Evolutionary conservation across 2,888 invertebrate species (phyloP), one percentile per base, ranked within the genome.

Genomic region (Quadroppia sp.): DNA sequence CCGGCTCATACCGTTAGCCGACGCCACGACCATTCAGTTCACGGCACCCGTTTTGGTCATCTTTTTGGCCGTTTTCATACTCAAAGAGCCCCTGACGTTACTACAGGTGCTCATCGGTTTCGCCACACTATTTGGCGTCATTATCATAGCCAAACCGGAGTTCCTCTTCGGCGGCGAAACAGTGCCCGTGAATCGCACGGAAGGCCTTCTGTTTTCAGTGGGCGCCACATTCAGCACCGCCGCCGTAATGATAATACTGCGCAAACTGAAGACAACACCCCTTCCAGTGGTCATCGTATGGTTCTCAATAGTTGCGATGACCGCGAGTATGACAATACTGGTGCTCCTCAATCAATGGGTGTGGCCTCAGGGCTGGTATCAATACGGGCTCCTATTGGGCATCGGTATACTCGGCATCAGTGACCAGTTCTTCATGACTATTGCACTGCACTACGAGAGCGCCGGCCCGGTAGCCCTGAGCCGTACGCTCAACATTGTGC

Each of bases 21-120:
- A 94, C 82, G 92, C 93, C 28, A 91, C 91, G 7, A 91, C 92
- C 1, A 90, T 92, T 76, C 91, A 93, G 32, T 94, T 94, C 82
- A 92, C 92, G 45, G 92, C 92, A 61, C 94, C 94, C 0, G 93
- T 94, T 42, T 93, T 94, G 84, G 93, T 93, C 48, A 90, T 91
- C 64, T 88, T 94, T 79, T 81, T 81, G 73, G 81, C 81, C 0
- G 78, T 81, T 48, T 78, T 81, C 30, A 91, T 93, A 82, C 85
- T 93, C 23, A 91, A 91, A 82, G 94, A 94, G 80, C 90, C 90
- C 0, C 93, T 92, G 81, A 91, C 92, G 42, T 84, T 90, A 74
- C 20, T 76, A 13, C 91, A 91, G 80, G 87, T 90, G 6, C 85
- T 91, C 77, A 92, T 91, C 30, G 90, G 94, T 71, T 85, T 90